Conservation (phyloP, 92 coral and sea anemone genomes). For the Muricea muricata region DNA sequence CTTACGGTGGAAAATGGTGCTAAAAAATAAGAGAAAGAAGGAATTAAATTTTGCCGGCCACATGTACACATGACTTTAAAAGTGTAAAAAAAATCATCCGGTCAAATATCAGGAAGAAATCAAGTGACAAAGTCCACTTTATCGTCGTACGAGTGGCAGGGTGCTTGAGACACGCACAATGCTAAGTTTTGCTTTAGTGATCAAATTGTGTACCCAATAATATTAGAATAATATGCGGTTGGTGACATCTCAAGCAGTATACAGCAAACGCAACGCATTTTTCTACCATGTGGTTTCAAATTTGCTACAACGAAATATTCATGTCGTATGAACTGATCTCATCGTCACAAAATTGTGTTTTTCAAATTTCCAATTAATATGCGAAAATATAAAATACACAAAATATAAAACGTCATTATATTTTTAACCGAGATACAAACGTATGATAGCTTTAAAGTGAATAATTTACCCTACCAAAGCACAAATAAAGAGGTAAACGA, state of each 20-base stretch:
- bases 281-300: not conserved
- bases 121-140: constrained; percentile 8
- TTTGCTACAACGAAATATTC: not conserved
- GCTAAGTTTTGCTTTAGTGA: not conserved
- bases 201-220: no score
- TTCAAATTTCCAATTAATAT: not conserved
- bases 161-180: not conserved
- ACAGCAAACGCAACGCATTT: not conserved
- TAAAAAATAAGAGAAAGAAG: not conserved
- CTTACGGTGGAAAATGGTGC: constrained; percentile 18
- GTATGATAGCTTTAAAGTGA: not conserved
- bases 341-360: not conserved
- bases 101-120: not conserved
- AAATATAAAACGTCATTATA: not conserved
- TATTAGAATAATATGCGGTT: no score
- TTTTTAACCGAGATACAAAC: not conserved
- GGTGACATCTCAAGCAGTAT: not conserved
- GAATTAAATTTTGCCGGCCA: not conserved
- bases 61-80: not conserved
- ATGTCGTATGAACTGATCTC: not conserved
- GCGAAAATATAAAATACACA: not conserved
- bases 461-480: not conserved
- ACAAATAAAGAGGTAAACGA: not conserved
- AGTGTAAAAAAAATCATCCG: not conserved
- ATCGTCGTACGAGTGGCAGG: not conserved